phyloP scores from a whole-genome alignment of 2,888 invertebrate genomes.

The Scelioninae gen. 1 region DNA sequence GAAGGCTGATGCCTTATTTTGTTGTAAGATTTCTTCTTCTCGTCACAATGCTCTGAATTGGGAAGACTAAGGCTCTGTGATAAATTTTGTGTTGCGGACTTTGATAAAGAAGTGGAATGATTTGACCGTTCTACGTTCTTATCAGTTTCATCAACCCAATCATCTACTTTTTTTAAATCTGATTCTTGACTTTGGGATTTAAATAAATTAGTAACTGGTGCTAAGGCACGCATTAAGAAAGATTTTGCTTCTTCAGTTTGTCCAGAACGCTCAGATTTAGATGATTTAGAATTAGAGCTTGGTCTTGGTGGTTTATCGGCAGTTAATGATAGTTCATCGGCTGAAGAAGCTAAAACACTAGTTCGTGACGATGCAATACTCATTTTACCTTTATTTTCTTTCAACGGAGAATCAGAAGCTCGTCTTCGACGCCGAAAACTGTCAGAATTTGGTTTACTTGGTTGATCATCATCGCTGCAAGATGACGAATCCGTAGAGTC shows the following conservation, averaged over 20 bases:
- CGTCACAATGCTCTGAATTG: conserved; percentile 73
- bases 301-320: conserved; percentile 86
- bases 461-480: conserved; percentile 80
- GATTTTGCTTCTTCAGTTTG: conserved; percentile 89
- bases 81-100: conserved; percentile 71
- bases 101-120: conserved; percentile 70
- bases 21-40: conserved; percentile 51
- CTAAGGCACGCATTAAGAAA: conserved; percentile 89
- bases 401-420: conserved; percentile 73
- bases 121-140: conserved; percentile 72
- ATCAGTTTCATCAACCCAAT: conserved; percentile 75
- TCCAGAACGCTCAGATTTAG: conserved; percentile 76
- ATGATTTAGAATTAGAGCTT: conserved; percentile 84
- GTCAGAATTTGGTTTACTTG: conserved; percentile 52
- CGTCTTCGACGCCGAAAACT: conserved; percentile 72
- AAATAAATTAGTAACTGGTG: conserved; percentile 91
- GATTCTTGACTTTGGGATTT: conserved; percentile 87
- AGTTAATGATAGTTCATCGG: conserved; percentile 86
- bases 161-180: conserved; percentile 82
- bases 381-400: conserved; percentile 73
- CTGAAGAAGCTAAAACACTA: conserved; percentile 85
- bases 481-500: conserved; percentile 81
- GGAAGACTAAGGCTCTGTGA: conserved; percentile 76
- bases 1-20: conserved; percentile 76
- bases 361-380: conserved; percentile 85